Evolutionary conservation across 2,888 invertebrate species (phyloP).

Genomic region (Luffia ferchaultella): DNA sequence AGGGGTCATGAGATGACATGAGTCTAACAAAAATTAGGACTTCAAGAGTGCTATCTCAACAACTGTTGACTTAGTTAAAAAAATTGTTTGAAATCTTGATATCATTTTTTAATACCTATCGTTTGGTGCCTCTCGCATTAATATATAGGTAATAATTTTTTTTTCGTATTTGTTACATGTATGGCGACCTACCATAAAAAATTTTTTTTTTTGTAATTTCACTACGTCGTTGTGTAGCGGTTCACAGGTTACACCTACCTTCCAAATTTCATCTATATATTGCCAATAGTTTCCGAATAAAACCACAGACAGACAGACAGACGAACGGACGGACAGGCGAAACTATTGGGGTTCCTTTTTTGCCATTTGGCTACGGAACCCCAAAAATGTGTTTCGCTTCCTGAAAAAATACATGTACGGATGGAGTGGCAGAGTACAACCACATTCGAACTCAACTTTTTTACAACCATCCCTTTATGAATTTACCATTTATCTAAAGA

Average conservation of each 20-base stretch:
- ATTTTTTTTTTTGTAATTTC: background rate
- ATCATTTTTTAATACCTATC: background rate
- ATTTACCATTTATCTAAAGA: too few species aligned
- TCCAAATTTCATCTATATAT: background rate
- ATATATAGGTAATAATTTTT: background rate
- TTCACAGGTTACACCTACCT: background rate
- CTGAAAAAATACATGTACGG: too few species aligned
- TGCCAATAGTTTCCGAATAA: background rate
- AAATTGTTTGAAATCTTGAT: background rate
- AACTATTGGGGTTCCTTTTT: background rate
- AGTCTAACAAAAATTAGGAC: too few species aligned
- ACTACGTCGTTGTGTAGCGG: background rate
- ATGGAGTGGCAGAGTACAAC: too few species aligned
- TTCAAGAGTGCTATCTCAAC: too few species aligned
- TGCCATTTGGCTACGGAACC: background rate
- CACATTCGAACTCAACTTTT: too few species aligned
- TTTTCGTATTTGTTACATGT: background rate
- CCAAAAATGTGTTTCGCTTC: too few species aligned
- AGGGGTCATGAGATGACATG: too few species aligned
- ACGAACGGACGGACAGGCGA: too few species aligned
- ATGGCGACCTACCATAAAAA: background rate
- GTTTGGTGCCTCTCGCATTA: too few species aligned
- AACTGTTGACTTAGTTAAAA: background rate
- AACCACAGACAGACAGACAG: background rate
- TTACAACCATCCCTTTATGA: too few species aligned